phyloP scores from a whole-genome alignment of 2,797 vertebrate genomes.

The Channallabes apus region DNA sequence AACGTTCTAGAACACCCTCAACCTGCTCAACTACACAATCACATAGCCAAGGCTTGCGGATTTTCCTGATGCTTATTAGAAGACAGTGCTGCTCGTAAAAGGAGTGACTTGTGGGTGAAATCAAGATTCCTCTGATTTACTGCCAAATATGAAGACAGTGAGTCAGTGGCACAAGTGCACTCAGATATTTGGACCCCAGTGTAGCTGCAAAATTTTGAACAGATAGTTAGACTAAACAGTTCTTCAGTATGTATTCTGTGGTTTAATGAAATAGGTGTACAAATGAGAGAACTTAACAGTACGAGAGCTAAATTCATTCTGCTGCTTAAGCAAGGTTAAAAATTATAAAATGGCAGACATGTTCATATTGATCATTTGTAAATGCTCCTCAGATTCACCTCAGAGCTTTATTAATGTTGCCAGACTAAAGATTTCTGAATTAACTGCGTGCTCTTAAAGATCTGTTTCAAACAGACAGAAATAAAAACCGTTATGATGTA shows the following conservation, averaged over 20 bases:
- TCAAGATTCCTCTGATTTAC: neutral
- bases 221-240: neutral
- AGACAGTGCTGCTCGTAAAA: conserved; percentile 20
- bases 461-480: neutral
- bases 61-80: conserved; percentile 8
- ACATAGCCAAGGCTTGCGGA: neutral
- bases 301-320: neutral
- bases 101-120: neutral
- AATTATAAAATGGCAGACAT: neutral
- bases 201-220: neutral
- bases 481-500: neutral
- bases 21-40: neutral
- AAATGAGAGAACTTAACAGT: neutral
- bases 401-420: neutral
- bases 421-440: neutral
- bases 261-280: neutral
- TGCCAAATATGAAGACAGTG: neutral
- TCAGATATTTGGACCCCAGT: neutral
- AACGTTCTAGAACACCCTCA: neutral
- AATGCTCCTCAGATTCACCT: neutral
- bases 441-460: neutral
- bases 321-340: neutral
- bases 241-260: neutral
- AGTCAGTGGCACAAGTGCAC: neutral
- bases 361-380: neutral